A percentile compares a stretch with the other conserved stretches of the same genome.
phyloP scores from a whole-genome alignment of 2,113 vertebrate species.

The Corythaeola cristata region DNA sequence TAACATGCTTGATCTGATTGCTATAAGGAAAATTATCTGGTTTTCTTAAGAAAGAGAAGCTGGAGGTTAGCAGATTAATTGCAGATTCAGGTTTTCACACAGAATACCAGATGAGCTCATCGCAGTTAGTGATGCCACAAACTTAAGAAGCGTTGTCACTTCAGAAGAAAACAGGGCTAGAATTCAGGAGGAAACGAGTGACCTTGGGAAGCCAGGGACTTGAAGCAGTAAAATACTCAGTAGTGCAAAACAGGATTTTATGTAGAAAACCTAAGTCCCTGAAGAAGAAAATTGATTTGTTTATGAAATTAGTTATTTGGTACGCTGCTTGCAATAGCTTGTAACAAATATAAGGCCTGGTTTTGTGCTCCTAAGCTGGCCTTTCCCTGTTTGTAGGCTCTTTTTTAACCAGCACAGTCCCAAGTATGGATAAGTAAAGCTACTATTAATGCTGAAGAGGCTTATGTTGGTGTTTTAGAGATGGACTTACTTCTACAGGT shows the following conservation, averaged over 20 bases:
- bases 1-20: not conserved
- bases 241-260: not conserved
- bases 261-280: not conserved
- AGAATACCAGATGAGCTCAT: not conserved
- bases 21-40: not conserved
- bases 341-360: not conserved
- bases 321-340: not conserved
- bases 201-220: not conserved
- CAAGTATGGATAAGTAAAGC: not conserved
- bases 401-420: not conserved
- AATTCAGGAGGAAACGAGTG: not conserved
- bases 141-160: not conserved
- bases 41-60: not conserved
- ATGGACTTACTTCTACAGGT: not conserved
- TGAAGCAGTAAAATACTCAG: not conserved
- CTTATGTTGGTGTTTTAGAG: not conserved
- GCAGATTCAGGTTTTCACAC: not conserved
- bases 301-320: not conserved
- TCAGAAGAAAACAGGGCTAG: not conserved
- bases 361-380: not conserved
- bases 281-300: not conserved
- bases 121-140: not conserved
- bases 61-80: conserved; percentile 1
- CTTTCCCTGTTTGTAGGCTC: not conserved
- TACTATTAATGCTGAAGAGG: not conserved